Conservation (phyloP, 2,888 invertebrate species). For the Stenodera caucasica region DNA sequence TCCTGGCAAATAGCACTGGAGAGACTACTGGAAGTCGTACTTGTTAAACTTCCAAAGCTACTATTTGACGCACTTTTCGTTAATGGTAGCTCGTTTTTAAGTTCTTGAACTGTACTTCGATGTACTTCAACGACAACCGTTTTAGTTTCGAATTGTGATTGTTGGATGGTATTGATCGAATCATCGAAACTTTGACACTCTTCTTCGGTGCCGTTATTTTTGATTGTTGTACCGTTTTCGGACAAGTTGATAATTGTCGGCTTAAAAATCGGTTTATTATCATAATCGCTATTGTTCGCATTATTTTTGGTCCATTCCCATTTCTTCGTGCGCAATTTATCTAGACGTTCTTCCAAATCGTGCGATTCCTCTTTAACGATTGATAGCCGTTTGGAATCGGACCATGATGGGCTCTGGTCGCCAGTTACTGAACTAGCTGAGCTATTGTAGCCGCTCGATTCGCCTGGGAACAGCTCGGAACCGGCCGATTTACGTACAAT, state of each 20-base stretch:
- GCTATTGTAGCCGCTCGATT: conserved; percentile 82
- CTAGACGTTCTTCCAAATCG: conserved; percentile 61
- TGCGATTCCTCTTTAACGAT: conserved; percentile 74
- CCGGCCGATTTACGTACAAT: conserved; percentile 77
- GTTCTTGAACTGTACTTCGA: conserved; percentile 54
- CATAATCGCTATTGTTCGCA: conserved; percentile 65
- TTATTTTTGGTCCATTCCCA: conserved; percentile 53
- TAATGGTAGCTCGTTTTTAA: conserved; percentile 39
- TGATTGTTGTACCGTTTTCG: conserved; percentile 72
- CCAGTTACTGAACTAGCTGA: conserved; percentile 81
- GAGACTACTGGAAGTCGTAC: conserved; percentile 58
- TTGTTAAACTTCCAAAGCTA: conserved; percentile 50
- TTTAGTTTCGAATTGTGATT: conserved; percentile 59
- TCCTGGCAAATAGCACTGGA: conserved; percentile 73
- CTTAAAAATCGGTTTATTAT: conserved; percentile 63
- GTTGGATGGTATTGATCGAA: conserved; percentile 35
- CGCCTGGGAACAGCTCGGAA: conserved; percentile 76
- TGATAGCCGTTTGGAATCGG: conserved; percentile 67
- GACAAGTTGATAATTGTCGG: conserved; percentile 74
- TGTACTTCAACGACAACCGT: conserved; percentile 80
- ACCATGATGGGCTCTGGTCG: conserved; percentile 71
- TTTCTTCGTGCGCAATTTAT: conserved; percentile 41
- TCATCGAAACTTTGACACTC: conserved; percentile 53
- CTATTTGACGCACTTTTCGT: conserved; percentile 52
- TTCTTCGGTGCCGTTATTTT: conserved; percentile 58